Conservation (phyloP, 2,888 invertebrate species). For the Biston betularia region DNA sequence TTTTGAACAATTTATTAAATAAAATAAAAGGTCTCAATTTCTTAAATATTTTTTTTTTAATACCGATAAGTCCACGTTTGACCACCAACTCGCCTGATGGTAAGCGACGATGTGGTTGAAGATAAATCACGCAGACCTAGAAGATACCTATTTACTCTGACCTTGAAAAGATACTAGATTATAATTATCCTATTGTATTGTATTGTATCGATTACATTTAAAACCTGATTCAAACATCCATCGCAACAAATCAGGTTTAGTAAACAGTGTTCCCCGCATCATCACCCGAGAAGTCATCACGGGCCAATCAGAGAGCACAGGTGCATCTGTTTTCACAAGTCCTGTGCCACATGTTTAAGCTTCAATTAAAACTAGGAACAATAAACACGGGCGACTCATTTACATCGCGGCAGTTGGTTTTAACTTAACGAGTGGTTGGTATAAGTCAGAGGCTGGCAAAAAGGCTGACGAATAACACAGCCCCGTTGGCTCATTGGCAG, state of each 20-base stretch:
- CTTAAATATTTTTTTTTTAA: too few relatives aligned
- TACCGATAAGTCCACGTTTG: too few relatives aligned
- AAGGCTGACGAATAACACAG: too few relatives aligned
- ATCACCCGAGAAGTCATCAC: conserved; percentile 21
- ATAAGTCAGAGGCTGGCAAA: conserved; percentile 31
- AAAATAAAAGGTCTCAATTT: too few relatives aligned
- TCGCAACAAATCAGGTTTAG: neutral
- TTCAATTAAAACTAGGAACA: conserved; percentile 75
- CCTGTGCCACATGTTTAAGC: conserved; percentile 54
- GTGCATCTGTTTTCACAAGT: conserved; percentile 67
- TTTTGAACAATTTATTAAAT: too few relatives aligned
- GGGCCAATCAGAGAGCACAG: conserved; percentile 55
- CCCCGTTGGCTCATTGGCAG: too few relatives aligned
- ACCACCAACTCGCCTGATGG: too few relatives aligned
- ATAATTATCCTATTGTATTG: too few relatives aligned
- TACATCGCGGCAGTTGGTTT: conserved; percentile 68
- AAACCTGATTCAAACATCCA: neutral
- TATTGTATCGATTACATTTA: neutral
- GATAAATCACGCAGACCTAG: too few relatives aligned
- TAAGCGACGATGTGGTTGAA: too few relatives aligned
- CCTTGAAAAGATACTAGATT: too few relatives aligned
- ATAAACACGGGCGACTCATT: conserved; percentile 71
- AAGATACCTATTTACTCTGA: too few relatives aligned
- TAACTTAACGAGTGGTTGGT: conserved; percentile 60
- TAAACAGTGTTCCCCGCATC: neutral